Percentiles rank a stretch among this genome's conserved stretches.
These are phyloP conservation scores for Eilema griseolum DNA, from an alignment of 2,888 invertebrate species.

Conservation along the genomic window DNA sequence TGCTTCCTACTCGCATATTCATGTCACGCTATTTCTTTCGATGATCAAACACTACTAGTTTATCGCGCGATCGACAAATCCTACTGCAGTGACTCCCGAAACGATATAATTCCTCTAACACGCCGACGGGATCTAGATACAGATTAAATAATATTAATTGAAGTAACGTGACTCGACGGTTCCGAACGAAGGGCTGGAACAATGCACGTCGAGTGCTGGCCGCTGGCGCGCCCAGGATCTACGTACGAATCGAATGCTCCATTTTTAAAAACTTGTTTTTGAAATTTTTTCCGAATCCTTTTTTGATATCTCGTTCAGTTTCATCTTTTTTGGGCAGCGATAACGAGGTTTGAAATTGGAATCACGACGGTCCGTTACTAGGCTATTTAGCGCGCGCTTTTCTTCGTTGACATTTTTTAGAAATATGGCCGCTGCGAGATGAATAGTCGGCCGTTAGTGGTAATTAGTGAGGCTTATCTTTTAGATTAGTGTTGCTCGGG, in stretches of 20 bases:
- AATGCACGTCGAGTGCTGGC: slow-evolving; percentile 57
- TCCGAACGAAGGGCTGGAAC: slow-evolving; percentile 73
- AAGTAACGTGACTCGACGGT: slow-evolving; percentile 77
- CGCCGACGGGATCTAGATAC: slow-evolving; percentile 74
- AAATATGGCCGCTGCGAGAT: slow-evolving; percentile 63
- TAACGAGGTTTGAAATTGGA: slow-evolving; percentile 84
- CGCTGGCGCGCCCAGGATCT: slow-evolving; percentile 44
- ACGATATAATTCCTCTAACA: slow-evolving; percentile 77
- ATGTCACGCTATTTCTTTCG: slow-evolving; percentile 67
- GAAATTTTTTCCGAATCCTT: slow-evolving; percentile 63
- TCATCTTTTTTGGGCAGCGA: slow-evolving; percentile 65
- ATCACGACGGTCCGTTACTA: slow-evolving; percentile 73
- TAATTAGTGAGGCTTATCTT: slow-evolving; percentile 74
- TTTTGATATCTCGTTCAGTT: slow-evolving; percentile 68
- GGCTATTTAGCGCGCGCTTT: slow-evolving; percentile 73
- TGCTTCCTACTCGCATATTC: slow-evolving; percentile 66
- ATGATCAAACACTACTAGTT: slow-evolving; percentile 64
- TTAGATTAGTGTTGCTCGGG: slow-evolving; percentile 64
- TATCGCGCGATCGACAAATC: slow-evolving; percentile 73
- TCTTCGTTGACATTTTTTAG: slow-evolving; percentile 69
- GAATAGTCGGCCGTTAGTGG: slow-evolving; percentile 67
- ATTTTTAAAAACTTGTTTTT: slow-evolving; percentile 64
- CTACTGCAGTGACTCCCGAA: slow-evolving; percentile 66
- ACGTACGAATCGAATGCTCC: slow-evolving; percentile 53
- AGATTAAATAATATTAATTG: slow-evolving; percentile 84